phyloP scores from a whole-genome alignment of 1,140 invertebrate genomes.

The Lysiphlebus fabarum region DNA sequence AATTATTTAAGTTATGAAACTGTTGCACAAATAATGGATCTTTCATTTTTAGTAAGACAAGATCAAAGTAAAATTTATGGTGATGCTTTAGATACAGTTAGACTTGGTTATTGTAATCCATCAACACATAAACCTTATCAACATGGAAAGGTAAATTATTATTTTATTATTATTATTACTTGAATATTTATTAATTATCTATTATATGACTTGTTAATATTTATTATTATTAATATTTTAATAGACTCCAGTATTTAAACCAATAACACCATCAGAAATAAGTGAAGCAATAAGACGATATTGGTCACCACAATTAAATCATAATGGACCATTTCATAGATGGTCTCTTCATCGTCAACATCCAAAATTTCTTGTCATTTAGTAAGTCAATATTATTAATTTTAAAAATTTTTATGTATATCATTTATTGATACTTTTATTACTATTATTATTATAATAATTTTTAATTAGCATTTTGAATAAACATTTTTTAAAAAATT shows the following conservation, averaged over 20 bases:
- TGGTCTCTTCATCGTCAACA: conserved; percentile 45
- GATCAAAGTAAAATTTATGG: conserved; percentile 55
- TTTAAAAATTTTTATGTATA: conserved; percentile 23
- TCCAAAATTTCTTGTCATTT: conserved; percentile 45
- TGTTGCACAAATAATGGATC: conserved; percentile 65
- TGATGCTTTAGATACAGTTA: conserved; percentile 55
- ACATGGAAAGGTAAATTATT: conserved; percentile 42
- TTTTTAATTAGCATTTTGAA: not conserved
- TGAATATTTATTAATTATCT: conserved; percentile 12
- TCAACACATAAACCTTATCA: conserved; percentile 51
- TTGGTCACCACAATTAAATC: conserved; percentile 51
- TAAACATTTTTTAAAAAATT: conserved; percentile 15
- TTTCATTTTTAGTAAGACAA: conserved; percentile 62
- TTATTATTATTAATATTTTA: conserved; percentile 3
- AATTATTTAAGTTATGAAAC: conserved; percentile 68
- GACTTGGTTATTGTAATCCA: conserved; percentile 49
- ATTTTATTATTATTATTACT: not conserved
- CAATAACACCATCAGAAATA: conserved; percentile 59
- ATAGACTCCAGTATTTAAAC: conserved; percentile 40
- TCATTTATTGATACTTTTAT: conserved; percentile 27
- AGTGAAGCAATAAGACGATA: conserved; percentile 59
- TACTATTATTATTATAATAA: conserved; percentile 23
- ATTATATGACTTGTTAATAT: conserved; percentile 10
- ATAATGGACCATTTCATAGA: conserved; percentile 49
- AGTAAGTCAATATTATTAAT: conserved; percentile 20